Conservation (phyloP, 2,113 vertebrate genomes). For the Pomatorhinus ruficollis region DNA sequence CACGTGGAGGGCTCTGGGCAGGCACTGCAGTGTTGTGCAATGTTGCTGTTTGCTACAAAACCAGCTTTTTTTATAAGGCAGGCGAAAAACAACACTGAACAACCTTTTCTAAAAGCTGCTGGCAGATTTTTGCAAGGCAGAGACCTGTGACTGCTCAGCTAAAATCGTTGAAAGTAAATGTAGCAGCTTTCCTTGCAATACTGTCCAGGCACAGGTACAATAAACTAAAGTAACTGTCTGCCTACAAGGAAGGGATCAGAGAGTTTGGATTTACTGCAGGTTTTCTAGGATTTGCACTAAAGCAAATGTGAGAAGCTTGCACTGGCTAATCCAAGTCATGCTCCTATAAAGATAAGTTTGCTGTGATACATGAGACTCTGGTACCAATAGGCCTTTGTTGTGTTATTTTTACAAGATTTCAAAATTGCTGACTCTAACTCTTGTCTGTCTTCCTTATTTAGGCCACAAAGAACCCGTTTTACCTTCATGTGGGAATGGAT, state of each 20-base stretch:
- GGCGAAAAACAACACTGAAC: not conserved
- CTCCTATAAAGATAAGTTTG: not conserved
- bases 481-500: slow-evolving; percentile 98
- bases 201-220: not conserved
- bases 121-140: not conserved
- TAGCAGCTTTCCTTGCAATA: not conserved
- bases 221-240: not conserved
- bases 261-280: not conserved
- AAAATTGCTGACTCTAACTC: not conserved
- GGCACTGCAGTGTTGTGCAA: not conserved
- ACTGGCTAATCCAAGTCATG: not conserved
- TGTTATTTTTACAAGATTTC: not conserved
- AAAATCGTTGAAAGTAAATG: not conserved
- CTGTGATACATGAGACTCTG: not conserved
- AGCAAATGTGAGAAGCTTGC: not conserved
- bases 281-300: not conserved
- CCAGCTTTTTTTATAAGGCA: not conserved
- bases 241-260: not conserved
- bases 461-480: slow-evolving; percentile 99
- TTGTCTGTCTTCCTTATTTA: slow-evolving; percentile 55
- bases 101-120: not conserved
- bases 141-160: not conserved
- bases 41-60: not conserved
- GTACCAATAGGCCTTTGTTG: not conserved
- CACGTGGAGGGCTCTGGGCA: not conserved